Percentiles rank a stretch among this genome's conserved stretches.
Conservation (phyloP, 1,140 invertebrate species). For the Campoletis sonorensis region DNA sequence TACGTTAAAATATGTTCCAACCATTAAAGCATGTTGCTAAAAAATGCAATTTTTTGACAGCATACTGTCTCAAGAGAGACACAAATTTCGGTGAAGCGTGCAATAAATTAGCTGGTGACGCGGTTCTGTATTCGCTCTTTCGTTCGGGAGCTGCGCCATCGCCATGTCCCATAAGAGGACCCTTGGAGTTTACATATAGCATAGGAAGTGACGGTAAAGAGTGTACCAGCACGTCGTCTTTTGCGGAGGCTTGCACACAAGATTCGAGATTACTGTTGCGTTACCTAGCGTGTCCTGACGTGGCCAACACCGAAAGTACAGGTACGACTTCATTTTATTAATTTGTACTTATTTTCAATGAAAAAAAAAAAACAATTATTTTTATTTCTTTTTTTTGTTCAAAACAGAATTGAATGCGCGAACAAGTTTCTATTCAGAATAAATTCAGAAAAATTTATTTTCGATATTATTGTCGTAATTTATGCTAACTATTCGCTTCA, state of each 20-base stretch:
- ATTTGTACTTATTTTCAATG: not conserved
- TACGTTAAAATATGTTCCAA: too few species aligned
- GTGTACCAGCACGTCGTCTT: conserved; percentile 85
- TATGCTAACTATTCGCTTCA: too few species aligned
- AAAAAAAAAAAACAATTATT: too few species aligned
- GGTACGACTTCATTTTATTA: conserved; percentile 71
- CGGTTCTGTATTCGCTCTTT: conserved; percentile 79
- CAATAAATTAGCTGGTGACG: conserved; percentile 77
- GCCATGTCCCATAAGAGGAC: conserved; percentile 77
- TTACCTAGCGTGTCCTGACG: conserved; percentile 92
- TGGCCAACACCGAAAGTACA: conserved; percentile 83
- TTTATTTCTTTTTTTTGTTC: too few species aligned
- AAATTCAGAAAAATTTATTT: too few species aligned
- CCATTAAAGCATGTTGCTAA: not conserved
- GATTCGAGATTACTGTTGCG: conserved; percentile 86
- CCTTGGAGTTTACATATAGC: conserved; percentile 81
- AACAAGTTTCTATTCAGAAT: too few species aligned
- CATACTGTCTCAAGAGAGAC: conserved; percentile 69
- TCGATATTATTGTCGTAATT: too few species aligned
- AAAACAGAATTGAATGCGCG: too few species aligned
- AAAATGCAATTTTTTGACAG: conserved; percentile 58
- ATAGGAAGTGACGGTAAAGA: conserved; percentile 79
- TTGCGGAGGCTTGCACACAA: conserved; percentile 89
- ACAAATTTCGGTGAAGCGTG: conserved; percentile 72
- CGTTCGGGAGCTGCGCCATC: conserved; percentile 77